Evolutionary conservation across 2,888 invertebrate species (phyloP), one percentile per base, ranked within the genome.

Genomic region (Eristalis arbustorum): DNA sequence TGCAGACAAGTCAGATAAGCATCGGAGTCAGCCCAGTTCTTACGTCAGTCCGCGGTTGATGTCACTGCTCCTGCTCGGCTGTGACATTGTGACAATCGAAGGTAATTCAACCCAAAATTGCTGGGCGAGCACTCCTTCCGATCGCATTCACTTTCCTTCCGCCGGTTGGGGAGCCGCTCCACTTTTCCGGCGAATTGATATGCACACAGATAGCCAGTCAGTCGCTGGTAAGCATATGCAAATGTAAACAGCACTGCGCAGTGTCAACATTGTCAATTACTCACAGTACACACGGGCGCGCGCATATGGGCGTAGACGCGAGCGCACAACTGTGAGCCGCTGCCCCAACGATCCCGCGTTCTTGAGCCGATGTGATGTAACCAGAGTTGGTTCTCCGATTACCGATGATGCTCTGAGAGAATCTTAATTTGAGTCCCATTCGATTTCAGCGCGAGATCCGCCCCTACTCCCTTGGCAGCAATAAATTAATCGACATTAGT

Each of bases 181-280:
- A 59, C 59, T 59, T 25, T 14, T 64, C 13, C 25, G 1, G 6
- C 23, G 28, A 57, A 75, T 82, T 78, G 63, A 68, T 68, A 73
- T 83, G 83, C 34, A 63, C 49, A 34, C 3, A 72, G 56, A 62
- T 72, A 23, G 64, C 66, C 8, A 5, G 31, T 10, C 31, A 10
- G 59, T 69, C 59, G 74, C 74, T 61, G n/a, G n/a, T 71, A 74
- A 71, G 49, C 69, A 61, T 75, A 79, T 84, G 84, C 79, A 84
- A 84, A 80, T 84, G 72, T 79, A 79, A 84, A 56, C 71, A 31
- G 31, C 31, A 76, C 25, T 42, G 74, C 72, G 72, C 84, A 84
- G 73, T 84, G 80, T 84, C 84, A 82, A 82, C 75, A 82, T 34
- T 75, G 81, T 76, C 81, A 84, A 81, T 84, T 84, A 81, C 68